Conservation (phyloP, 53 echinoderm and acorn worm species). For the Antedon mediterranea region DNA sequence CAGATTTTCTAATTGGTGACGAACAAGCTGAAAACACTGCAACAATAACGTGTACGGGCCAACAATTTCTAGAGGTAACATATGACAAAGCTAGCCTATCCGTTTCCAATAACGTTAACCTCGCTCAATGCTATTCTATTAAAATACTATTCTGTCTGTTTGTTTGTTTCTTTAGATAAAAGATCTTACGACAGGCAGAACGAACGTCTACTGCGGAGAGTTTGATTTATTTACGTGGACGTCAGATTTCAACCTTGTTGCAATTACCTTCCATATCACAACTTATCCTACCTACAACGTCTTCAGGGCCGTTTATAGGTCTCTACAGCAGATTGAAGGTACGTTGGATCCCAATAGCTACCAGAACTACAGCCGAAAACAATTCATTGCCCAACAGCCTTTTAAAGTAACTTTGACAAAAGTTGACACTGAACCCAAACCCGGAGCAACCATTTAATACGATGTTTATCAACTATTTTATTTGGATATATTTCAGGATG, state of each 20-base stretch:
- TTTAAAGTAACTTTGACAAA: no score
- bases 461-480: neutral
- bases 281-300: slow-evolving; percentile 18
- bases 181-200: slow-evolving; percentile 24
- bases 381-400: no score
- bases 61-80: neutral
- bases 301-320: slow-evolving; percentile 32
- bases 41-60: neutral
- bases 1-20: slow-evolving; percentile 28
- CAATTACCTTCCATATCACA: slow-evolving; percentile 25
- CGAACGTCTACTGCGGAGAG: slow-evolving; percentile 28
- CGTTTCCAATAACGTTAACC: no score
- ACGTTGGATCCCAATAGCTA: no score
- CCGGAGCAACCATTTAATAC: no score
- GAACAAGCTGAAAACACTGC: slow-evolving; percentile 5
- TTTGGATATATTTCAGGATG: slow-evolving; percentile 6
- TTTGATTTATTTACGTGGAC: slow-evolving; percentile 36
- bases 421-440: neutral
- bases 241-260: slow-evolving; percentile 32
- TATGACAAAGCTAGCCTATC: no score
- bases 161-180: slow-evolving; percentile 10
- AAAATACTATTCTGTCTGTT: no score
- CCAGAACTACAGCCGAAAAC: no score
- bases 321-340: slow-evolving; percentile 23
- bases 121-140: no score